phyloP scores from a whole-genome alignment of 2,113 vertebrate genomes.

The Prochilodus magdalenae region DNA sequence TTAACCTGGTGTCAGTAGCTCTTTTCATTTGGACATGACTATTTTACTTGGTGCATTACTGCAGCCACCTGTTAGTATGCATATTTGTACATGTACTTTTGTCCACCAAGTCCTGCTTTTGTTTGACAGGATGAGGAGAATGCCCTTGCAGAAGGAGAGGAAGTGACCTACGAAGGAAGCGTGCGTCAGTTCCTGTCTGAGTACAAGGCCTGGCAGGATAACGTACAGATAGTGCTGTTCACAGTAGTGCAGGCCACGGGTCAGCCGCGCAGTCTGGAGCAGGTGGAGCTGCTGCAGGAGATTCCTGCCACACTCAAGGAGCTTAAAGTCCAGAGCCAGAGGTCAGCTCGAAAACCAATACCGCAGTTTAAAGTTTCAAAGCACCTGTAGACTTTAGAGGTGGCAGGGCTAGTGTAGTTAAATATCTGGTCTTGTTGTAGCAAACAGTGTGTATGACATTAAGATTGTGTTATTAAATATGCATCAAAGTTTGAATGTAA shows the following conservation, averaged over 20 bases:
- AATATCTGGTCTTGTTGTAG: no score
- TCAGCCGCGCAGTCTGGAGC: conserved; percentile 91
- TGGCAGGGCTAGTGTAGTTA: no score
- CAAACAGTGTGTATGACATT: no score
- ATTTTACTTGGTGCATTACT: no score
- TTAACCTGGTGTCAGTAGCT: no score
- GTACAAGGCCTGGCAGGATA: conserved; percentile 99
- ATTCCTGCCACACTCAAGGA: conserved; percentile 95
- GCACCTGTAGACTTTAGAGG: no score
- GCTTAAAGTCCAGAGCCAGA: conserved; percentile 92
- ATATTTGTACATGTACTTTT: not conserved
- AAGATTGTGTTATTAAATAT: no score
- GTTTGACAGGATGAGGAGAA: conserved; percentile 92
- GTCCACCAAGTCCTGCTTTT: not conserved
- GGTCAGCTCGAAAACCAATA: conserved; percentile 72
- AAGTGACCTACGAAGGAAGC: conserved; percentile 93
- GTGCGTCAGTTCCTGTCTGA: conserved; percentile 94
- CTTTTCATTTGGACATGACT: no score
- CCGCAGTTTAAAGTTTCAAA: not conserved
- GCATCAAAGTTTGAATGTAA: no score
- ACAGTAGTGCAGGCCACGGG: conserved; percentile 95
- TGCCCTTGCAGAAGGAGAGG: conserved; percentile 91
- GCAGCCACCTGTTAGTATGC: no score
- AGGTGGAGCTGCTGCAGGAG: conserved; percentile 93
- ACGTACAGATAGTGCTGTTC: conserved; percentile 96